Base-by-base conservation (phyloP, 2,888 invertebrate species). In the Petrolisthes cinctipes region DNA sequence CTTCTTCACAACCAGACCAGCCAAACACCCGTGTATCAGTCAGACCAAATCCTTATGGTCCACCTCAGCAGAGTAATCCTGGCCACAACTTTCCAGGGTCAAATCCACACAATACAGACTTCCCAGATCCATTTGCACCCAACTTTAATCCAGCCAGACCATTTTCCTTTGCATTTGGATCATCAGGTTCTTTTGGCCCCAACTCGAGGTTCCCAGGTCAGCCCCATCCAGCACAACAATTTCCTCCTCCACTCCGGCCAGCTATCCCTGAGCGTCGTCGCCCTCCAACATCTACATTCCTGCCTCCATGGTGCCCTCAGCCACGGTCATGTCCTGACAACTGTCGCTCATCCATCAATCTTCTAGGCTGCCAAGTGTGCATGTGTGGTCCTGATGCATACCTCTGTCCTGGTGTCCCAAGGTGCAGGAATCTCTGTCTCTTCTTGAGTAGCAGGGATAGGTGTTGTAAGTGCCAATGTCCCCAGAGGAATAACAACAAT, bases 391-490 rank as follows among this genome's bases (percentile, higher is more conserved):
- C 71, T 17, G 79, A 79, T 11, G 86, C 86, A 14, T 83, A 79
- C 76, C 79, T 86, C 6, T 86, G 86, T 53, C 86, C 86, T 2
- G 83, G 83, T 4, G 86, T 86, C 54, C 86, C 73, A 14, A 68
- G 86, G 37, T 86, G 86, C 37, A 4, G 20, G 17, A 86, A 80
- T 83, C 83, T 71, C 51, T 86, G 86, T 20, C 78, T 73, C 7
- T 86, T 86, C 80, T 80, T 86, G 37, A 86, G 86, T 61, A 56
- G 71, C 20, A 76, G 80, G 37, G 86, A 86, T 80, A 78, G 83
- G 17, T 86, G 86, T 61, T 86, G 85, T 75, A 66, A 53, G 14
- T 83, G 86, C 80, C 71, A 61, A 23, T 83, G 83, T 23, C 79
- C 75, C 53, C 86, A 51, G n/a, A 54, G 37, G 54, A 17, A 56